Evolutionary conservation across 2,888 invertebrate species (phyloP), one percentile per base, ranked within the genome.

Genomic region (Trissolcus brochymenae): DNA sequence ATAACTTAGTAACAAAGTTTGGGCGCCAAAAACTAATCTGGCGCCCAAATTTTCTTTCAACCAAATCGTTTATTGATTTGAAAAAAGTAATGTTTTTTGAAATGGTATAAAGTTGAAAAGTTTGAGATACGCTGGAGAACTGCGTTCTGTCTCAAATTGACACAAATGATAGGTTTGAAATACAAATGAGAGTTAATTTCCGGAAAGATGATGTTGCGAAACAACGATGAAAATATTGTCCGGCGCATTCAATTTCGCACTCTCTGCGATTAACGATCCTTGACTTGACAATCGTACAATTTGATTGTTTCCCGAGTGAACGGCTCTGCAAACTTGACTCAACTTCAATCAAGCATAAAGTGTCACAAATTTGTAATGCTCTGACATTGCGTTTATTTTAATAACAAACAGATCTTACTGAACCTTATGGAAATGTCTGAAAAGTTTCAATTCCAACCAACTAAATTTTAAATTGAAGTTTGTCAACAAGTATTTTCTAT

Each of bases 191-290:
- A 46, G 43, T 46, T 46, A 46, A 46, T 13, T 46, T 46, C 29
- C 29, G 29, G 29, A 29, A 29, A 29, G 29, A 55, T 25, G 55
- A 49, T 29, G 35, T 50, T 57, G 43, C 46, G 53, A 59, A 72
- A 60, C 11, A 40, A n/a, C n/a, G 54, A 65, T 59, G 59, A 59
- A 64, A 73, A 66, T 66, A 49, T 29, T 56, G 50, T 54, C 60
- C 61, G 56, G 40, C 2, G 54, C 65, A 66, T 73, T 60, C 66
- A 73, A 61, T 73, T 73, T 73, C 73, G 59, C 73, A 73, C 73
- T 68, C 25, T 61, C 65, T 41, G 65, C 53, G 70, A 76, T 76
- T 70, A 70, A 71, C 72, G 72, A 76, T 67, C 67, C 76, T 76
- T 70, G 70, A 74, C 74, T 68, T 54, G 51, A 60, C 65, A 65